These are phyloP conservation scores for Sesia apiformis DNA, from an alignment of 2,888 invertebrate genomes.

Conservation along the genomic window DNA sequence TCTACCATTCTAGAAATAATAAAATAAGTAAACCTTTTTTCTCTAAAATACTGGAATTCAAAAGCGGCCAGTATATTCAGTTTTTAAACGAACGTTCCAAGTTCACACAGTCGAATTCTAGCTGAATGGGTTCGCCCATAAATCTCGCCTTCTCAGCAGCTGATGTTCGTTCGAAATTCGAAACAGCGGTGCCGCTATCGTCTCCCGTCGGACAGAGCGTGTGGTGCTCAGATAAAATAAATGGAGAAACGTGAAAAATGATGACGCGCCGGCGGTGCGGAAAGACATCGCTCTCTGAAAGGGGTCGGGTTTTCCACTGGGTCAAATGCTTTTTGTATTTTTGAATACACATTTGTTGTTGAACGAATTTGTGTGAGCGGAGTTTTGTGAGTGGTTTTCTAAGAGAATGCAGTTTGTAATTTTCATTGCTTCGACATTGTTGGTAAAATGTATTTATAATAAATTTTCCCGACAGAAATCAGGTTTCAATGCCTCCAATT, in stretches of 20 bases:
- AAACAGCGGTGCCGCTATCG: slow-evolving; percentile 48
- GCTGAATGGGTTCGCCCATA: slow-evolving; percentile 60
- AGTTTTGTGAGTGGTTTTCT: not conserved
- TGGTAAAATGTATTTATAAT: no score
- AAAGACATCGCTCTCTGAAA: slow-evolving; percentile 49
- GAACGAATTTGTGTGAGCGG: not conserved
- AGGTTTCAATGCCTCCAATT: no score
- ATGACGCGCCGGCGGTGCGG: slow-evolving; percentile 61
- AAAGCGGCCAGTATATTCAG: no score
- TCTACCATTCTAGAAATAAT: no score
- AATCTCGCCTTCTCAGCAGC: slow-evolving; percentile 68
- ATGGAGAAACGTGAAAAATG: slow-evolving; percentile 72
- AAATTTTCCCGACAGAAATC: no score
- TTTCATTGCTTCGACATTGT: no score
- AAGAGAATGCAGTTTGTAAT: no score
- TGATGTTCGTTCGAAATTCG: slow-evolving; percentile 61
- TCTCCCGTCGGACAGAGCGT: slow-evolving; percentile 51
- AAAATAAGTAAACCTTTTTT: no score
- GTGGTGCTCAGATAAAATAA: slow-evolving; percentile 71
- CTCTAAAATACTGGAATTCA: no score
- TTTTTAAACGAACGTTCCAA: slow-evolving; percentile 21
- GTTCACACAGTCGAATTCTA: slow-evolving; percentile 57
- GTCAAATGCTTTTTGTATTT: slow-evolving; percentile 37
- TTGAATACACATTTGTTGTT: not conserved
- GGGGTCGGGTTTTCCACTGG: slow-evolving; percentile 45